Evolutionary conservation across 1,140 invertebrate species (phyloP).

Genomic region (Penaeus japonicus): DNA sequence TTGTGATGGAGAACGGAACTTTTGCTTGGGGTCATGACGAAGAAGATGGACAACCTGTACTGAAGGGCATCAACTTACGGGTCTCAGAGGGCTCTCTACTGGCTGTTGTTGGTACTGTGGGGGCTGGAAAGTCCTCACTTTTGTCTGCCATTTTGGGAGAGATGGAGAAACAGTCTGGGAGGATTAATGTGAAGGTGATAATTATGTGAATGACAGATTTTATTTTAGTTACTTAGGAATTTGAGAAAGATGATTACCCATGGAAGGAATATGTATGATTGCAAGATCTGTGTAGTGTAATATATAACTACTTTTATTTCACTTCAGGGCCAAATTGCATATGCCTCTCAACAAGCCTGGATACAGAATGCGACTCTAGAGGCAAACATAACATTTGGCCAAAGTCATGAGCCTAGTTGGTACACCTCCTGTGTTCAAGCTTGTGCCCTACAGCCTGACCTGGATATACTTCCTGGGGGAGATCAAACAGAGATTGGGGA

Average conservation of each 20-base stretch:
- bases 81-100: slow-evolving; percentile 63
- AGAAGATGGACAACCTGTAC: slow-evolving; percentile 60
- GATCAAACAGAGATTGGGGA: slow-evolving; percentile 93
- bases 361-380: slow-evolving; percentile 68
- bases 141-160: slow-evolving; percentile 71
- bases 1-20: slow-evolving; percentile 65
- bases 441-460: slow-evolving; percentile 84
- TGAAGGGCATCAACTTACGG: slow-evolving; percentile 64
- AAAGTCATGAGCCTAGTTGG: slow-evolving; percentile 70
- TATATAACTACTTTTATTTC: neutral
- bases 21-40: slow-evolving; percentile 67
- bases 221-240: too few species aligned
- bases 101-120: slow-evolving; percentile 71
- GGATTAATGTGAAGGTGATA: slow-evolving; percentile 62
- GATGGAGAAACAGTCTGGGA: slow-evolving; percentile 65
- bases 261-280: too few species aligned
- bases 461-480: slow-evolving; percentile 85
- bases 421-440: slow-evolving; percentile 85
- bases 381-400: slow-evolving; percentile 71
- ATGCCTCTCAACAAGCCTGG: slow-evolving; percentile 66
- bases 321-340: slow-evolving; percentile 27
- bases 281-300: neutral
- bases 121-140: slow-evolving; percentile 71
- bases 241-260: too few species aligned
- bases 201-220: neutral